Conservation (phyloP, 2,888 invertebrate genomes). For the Tiliacea aurago region DNA sequence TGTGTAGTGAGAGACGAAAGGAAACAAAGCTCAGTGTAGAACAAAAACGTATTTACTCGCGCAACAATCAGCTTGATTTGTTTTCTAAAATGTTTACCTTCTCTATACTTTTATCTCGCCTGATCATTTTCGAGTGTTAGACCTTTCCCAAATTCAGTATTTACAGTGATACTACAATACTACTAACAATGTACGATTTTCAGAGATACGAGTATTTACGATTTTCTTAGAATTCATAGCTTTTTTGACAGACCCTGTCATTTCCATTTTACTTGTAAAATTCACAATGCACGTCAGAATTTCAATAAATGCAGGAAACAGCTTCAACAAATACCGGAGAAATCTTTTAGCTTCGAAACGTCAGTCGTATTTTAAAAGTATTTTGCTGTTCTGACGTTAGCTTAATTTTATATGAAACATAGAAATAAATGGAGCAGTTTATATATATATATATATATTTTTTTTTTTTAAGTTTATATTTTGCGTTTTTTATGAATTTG, state of each 20-base stretch:
- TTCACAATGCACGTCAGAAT: no score
- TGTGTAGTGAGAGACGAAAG: constrained; percentile 23
- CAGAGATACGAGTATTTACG: background rate
- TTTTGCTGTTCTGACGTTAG: no score
- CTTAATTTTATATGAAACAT: no score
- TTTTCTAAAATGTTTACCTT: background rate
- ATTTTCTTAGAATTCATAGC: background rate
- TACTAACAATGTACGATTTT: background rate
- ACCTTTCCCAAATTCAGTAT: background rate
- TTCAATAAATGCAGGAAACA: no score
- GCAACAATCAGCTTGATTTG: background rate
- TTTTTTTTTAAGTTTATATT: background rate
- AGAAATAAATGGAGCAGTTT: background rate
- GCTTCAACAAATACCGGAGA: no score
- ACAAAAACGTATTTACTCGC: constrained; percentile 24
- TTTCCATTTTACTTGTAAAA: no score
- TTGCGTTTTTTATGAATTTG: background rate
- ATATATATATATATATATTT: no score
- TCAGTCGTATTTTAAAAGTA: no score
- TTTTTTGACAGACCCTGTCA: no score
- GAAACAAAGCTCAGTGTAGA: constrained; percentile 10
- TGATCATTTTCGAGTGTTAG: background rate
- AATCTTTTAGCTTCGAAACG: no score
- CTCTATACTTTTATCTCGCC: no score
- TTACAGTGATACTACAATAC: background rate